phyloP scores from a whole-genome alignment of 1,140 invertebrate genomes.

The Anastrepha obliqua region DNA sequence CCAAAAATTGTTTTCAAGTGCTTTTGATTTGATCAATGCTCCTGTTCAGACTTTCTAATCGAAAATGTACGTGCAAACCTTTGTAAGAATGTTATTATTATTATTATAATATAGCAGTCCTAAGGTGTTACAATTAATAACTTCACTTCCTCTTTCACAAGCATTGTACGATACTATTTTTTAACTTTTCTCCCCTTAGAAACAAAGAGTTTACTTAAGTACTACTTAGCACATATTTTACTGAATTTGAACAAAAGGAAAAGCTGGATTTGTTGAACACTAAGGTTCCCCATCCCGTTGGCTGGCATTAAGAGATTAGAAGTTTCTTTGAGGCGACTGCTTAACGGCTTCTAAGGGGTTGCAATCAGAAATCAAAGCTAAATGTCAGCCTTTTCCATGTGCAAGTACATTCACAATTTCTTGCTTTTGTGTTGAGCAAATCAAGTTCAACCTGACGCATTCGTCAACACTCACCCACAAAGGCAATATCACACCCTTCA shows the following conservation, averaged over 20 bases:
- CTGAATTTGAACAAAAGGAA: neutral
- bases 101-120: no score
- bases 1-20: no score
- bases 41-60: no score
- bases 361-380: neutral
- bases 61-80: no score
- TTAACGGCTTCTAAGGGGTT: neutral
- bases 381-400: neutral
- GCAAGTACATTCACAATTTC: neutral
- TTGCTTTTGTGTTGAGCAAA: neutral
- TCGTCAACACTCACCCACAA: neutral
- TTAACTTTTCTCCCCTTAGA: no score
- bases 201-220: neutral
- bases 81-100: no score
- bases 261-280: neutral
- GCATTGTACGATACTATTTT: no score
- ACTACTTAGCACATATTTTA: neutral
- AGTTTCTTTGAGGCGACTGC: neutral
- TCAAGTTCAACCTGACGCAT: conserved; percentile 34
- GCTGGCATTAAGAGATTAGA: neutral
- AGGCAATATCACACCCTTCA: conserved; percentile 3
- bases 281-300: neutral
- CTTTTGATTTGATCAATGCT: no score
- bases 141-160: no score
- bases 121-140: no score